Evolutionary conservation across 1,140 invertebrate genomes (phyloP).

Genomic region (Coelopa frigida): DNA sequence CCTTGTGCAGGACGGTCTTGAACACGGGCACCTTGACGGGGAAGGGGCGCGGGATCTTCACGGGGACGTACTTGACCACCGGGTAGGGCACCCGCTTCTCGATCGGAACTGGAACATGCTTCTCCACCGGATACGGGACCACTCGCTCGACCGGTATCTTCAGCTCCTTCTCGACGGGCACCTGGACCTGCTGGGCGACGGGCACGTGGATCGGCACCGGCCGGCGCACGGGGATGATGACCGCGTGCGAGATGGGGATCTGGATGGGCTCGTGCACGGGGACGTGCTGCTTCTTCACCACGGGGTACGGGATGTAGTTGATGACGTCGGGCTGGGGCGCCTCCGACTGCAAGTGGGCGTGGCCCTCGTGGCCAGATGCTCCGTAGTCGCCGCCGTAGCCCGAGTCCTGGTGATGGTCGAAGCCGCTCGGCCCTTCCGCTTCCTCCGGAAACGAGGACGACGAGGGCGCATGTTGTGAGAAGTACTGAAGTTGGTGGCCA

Average conservation of each 20-base stretch:
- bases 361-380: neutral
- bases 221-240: slow-evolving; percentile 61
- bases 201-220: slow-evolving; percentile 68
- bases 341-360: neutral
- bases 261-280: slow-evolving; percentile 59
- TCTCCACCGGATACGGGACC: slow-evolving; percentile 64
- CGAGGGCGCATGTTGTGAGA: neutral
- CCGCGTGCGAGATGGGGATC: slow-evolving; percentile 61
- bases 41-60: slow-evolving; percentile 64
- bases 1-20: slow-evolving; percentile 59
- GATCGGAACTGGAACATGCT: slow-evolving; percentile 63
- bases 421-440: neutral
- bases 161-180: slow-evolving; percentile 63
- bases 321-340: slow-evolving; percentile 51
- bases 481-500: neutral
- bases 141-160: slow-evolving; percentile 64
- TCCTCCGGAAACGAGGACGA: neutral
- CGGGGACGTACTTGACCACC: slow-evolving; percentile 63
- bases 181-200: slow-evolving; percentile 60
- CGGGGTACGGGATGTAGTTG: slow-evolving; percentile 58
- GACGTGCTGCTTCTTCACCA: slow-evolving; percentile 61
- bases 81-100: slow-evolving; percentile 64
- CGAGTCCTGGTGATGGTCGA: neutral
- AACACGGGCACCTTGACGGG: slow-evolving; percentile 68
- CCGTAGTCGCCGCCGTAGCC: neutral